phyloP scores from a whole-genome alignment of 2,797 vertebrate species.

The Microctenopoma stevenorrisi region DNA sequence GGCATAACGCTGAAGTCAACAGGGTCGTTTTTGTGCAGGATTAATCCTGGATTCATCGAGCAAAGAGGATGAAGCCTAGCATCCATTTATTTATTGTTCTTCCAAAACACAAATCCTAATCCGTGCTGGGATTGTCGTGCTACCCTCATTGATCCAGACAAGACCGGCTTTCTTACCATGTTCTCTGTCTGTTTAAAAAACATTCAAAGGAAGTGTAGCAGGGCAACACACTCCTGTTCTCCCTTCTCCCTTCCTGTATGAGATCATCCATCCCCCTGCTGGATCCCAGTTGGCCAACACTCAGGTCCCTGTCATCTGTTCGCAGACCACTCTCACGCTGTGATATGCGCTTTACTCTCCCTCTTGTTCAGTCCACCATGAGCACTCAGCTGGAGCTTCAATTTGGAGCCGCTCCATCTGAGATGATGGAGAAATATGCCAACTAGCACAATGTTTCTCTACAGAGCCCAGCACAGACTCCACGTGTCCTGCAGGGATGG shows the following conservation, averaged over 20 bases:
- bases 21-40: slow-evolving; percentile 27
- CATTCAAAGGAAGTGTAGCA: slow-evolving; percentile 24
- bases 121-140: slow-evolving; percentile 26
- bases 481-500: slow-evolving; percentile 58
- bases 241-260: slow-evolving; percentile 63
- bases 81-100: slow-evolving; percentile 42
- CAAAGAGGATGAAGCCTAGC: slow-evolving; percentile 55
- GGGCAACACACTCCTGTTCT: slow-evolving; percentile 24
- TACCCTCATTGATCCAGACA: slow-evolving; percentile 12
- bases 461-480: slow-evolving; percentile 59
- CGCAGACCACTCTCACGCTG: slow-evolving; percentile 64
- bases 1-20: slow-evolving; percentile 32
- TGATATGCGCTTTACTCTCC: slow-evolving; percentile 50
- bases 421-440: slow-evolving; percentile 59
- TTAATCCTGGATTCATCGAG: slow-evolving; percentile 45
- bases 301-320: slow-evolving; percentile 77
- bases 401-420: slow-evolving; percentile 62
- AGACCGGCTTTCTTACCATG: slow-evolving; percentile 7
- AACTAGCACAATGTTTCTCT: slow-evolving; percentile 65
- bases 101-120: slow-evolving; percentile 56
- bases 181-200: slow-evolving; percentile 3
- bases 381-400: slow-evolving; percentile 63
- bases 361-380: slow-evolving; percentile 56
- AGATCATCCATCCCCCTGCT: slow-evolving; percentile 66
- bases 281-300: slow-evolving; percentile 71